Evolutionary conservation across 2,888 invertebrate species (phyloP).

Genomic region (Zonitis immaculata): DNA sequence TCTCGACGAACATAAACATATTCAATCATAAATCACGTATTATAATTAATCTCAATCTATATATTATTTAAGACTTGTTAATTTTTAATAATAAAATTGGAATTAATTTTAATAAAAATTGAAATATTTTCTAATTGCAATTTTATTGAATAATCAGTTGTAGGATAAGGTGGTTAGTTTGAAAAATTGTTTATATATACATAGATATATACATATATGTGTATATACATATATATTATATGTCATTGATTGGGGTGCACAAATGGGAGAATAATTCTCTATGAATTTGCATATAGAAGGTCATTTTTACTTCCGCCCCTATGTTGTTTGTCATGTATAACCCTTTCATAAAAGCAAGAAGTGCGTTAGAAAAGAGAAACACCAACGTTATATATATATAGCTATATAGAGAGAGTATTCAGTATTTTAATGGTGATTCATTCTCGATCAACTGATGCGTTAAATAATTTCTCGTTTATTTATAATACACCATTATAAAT

Average conservation of each 20-base stretch:
- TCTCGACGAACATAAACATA: conserved; percentile 37
- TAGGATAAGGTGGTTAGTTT: too few relatives aligned
- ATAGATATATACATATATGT: too few relatives aligned
- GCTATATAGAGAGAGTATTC: too few relatives aligned
- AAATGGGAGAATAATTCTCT: conserved; percentile 47
- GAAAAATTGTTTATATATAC: too few relatives aligned
- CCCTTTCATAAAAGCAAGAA: conserved; percentile 36
- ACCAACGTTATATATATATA: conserved; percentile 12
- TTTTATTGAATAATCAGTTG: too few relatives aligned
- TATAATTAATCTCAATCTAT: background rate
- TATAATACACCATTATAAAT: too few relatives aligned
- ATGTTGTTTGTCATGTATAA: conserved; percentile 46
- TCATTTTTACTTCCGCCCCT: conserved; percentile 48
- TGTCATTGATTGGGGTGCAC: conserved; percentile 36
- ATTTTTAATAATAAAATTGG: too few relatives aligned
- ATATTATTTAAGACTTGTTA: too few relatives aligned
- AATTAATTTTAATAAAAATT: too few relatives aligned
- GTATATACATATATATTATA: too few relatives aligned
- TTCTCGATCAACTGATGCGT: conserved; percentile 20
- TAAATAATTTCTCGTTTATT: conserved; percentile 15
- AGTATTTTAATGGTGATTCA: conserved; percentile 18
- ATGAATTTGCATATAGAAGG: conserved; percentile 48
- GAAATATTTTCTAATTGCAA: too few relatives aligned
- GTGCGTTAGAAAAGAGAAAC: conserved; percentile 10
- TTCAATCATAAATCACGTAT: conserved; percentile 31